Evolutionary conservation across 1,140 invertebrate species (phyloP).

Genomic region (Asbolus verrucosus): DNA sequence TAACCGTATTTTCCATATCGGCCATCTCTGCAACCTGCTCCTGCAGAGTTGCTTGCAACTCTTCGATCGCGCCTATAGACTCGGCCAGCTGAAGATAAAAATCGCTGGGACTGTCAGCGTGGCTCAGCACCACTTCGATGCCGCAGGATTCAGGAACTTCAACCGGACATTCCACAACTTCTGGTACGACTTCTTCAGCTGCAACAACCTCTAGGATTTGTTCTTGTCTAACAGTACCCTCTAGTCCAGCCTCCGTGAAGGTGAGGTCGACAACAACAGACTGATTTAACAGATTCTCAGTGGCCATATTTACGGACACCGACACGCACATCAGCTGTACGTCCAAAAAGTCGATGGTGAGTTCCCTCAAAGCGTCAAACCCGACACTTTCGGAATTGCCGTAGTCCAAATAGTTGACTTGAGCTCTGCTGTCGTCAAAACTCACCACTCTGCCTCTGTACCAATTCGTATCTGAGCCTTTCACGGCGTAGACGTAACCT

Average conservation of each 20-base stretch:
- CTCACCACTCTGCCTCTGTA: constrained; percentile 73
- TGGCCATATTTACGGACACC: constrained; percentile 53
- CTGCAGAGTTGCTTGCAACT: constrained; percentile 73
- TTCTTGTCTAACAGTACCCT: not conserved
- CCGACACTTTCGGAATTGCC: constrained; percentile 77
- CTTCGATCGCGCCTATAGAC: constrained; percentile 67
- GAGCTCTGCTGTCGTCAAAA: constrained; percentile 65
- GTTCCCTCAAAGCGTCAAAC: constrained; percentile 51
- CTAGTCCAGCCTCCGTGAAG: not conserved
- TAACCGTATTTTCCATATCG: constrained; percentile 69
- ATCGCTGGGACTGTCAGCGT: constrained; percentile 74
- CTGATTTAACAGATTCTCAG: not conserved
- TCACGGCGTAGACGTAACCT: constrained; percentile 71
- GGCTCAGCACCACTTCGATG: constrained; percentile 69
- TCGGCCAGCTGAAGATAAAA: constrained; percentile 75
- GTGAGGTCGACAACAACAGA: not conserved
- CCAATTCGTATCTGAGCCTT: constrained; percentile 74
- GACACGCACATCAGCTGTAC: constrained; percentile 54
- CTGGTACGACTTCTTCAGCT: constrained; percentile 8
- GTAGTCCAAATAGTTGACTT: constrained; percentile 79
- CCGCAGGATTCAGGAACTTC: constrained; percentile 19
- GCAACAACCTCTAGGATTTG: not conserved
- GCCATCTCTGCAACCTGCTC: constrained; percentile 66
- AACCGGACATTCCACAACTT: not conserved
- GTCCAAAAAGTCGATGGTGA: constrained; percentile 53